These are phyloP conservation scores for Iselma pallidipennis DNA, from an alignment of 2,888 invertebrate species.

Conservation along the genomic window DNA sequence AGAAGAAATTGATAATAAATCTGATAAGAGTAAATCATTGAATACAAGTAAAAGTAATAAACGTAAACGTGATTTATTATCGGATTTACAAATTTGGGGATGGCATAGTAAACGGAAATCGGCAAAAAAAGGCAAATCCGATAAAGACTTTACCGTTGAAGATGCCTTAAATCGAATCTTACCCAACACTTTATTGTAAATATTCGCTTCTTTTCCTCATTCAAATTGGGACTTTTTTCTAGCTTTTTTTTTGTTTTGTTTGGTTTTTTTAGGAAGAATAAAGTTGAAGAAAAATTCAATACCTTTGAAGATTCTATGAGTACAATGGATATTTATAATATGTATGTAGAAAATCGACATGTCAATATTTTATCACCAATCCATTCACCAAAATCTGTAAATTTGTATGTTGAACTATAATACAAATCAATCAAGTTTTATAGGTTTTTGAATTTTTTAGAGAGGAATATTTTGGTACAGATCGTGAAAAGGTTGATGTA, in stretches of 20 bases:
- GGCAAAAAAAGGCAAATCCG: conserved; percentile 61
- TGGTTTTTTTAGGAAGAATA: conserved; percentile 46
- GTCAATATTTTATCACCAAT: conserved; percentile 44
- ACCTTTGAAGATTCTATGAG: conserved; percentile 63
- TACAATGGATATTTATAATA: conserved; percentile 64
- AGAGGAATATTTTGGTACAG: conserved; percentile 67
- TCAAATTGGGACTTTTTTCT: background rate
- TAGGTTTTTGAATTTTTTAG: conserved; percentile 20
- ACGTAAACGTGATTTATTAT: conserved; percentile 73
- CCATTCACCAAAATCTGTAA: conserved; percentile 40
- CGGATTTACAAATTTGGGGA: conserved; percentile 76
- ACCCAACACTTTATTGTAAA: conserved; percentile 62
- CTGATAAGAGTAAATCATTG: conserved; percentile 41
- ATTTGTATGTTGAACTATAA: conserved; percentile 13
- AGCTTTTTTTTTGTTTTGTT: conserved; percentile 11
- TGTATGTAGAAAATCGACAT: conserved; percentile 59
- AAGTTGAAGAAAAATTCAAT: conserved; percentile 54
- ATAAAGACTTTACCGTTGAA: conserved; percentile 66
- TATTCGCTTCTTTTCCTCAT: conserved; percentile 11
- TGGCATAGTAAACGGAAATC: conserved; percentile 70
- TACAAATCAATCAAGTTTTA: background rate
- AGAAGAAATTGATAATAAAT: conserved; percentile 48
- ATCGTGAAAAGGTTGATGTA: conserved; percentile 67
- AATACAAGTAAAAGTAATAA: conserved; percentile 50
- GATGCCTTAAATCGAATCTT: conserved; percentile 70